Evolutionary conservation across 2,888 invertebrate species (phyloP).

Genomic region (Andrena praecox): DNA sequence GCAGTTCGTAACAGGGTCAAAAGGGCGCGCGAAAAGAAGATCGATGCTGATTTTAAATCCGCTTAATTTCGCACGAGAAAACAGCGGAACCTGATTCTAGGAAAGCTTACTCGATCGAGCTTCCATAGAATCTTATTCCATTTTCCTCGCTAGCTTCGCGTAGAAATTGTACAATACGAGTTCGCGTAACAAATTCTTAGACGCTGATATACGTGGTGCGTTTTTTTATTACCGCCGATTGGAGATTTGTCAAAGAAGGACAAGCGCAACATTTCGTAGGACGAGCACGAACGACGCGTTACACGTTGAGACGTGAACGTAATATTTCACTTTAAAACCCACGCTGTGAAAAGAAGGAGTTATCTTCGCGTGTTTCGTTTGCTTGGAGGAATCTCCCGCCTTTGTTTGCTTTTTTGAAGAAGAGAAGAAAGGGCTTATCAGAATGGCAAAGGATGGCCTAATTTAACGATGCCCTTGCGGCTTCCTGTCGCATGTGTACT

Average conservation of each 20-base stretch:
- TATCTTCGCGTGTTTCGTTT: neutral
- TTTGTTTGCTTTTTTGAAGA: neutral
- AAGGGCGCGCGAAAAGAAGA: neutral
- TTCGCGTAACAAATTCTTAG: neutral
- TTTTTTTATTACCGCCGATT: neutral
- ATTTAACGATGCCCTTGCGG: neutral
- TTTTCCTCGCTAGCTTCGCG: neutral
- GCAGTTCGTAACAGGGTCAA: neutral
- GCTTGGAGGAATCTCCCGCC: neutral
- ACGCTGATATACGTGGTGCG: neutral
- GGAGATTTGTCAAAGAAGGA: neutral
- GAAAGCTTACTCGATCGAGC: neutral
- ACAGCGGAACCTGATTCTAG: neutral
- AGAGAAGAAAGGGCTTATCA: neutral
- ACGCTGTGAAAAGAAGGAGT: neutral
- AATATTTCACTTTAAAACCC: neutral
- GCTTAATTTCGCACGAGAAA: conserved; percentile 2
- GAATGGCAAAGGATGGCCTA: neutral
- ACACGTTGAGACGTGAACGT: neutral
- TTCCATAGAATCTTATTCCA: neutral
- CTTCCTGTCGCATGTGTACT: no score
- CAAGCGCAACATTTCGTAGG: neutral
- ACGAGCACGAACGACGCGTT: neutral
- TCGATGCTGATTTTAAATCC: conserved; percentile 6
- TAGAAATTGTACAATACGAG: neutral